A percentile compares a stretch with the other conserved stretches of the same genome.
Evolutionary conservation across 2,888 invertebrate species (phyloP).

Genomic region (Diarsia rubi): DNA sequence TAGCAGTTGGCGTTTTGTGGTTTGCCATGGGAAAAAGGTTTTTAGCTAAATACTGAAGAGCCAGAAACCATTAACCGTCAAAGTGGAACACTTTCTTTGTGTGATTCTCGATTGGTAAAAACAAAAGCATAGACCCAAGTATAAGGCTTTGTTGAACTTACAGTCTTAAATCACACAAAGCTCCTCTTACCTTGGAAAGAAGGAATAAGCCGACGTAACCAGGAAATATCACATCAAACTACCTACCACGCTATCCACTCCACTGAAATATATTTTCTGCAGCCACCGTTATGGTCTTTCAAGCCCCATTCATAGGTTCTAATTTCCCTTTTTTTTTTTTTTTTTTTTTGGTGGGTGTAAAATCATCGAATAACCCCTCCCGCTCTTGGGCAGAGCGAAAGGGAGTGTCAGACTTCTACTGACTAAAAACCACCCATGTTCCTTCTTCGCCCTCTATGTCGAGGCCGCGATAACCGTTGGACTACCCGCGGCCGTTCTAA

Average conservation of each 20-base stretch:
- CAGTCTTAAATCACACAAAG: slow-evolving; percentile 6
- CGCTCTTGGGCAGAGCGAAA: too few species aligned
- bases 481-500: too few species aligned
- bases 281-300: background rate
- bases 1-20: too few species aligned
- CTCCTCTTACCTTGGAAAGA: background rate
- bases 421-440: too few species aligned
- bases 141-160: background rate
- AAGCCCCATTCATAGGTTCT: slow-evolving; percentile 34
- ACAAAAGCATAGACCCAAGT: background rate
- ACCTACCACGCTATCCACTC: background rate
- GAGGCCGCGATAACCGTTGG: too few species aligned
- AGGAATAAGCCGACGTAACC: slow-evolving; percentile 1
- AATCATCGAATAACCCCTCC: too few species aligned
- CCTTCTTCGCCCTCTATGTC: too few species aligned
- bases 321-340: too few species aligned
- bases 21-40: too few species aligned
- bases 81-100: background rate
- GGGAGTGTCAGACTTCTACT: too few species aligned
- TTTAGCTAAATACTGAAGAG: too few species aligned
- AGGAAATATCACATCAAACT: slow-evolving; percentile 28
- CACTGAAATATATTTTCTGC: slow-evolving; percentile 12
- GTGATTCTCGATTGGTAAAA: background rate
- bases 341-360: too few species aligned
- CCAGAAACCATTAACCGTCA: background rate